These are phyloP conservation scores for Catagonus wagneri DNA, from an alignment of 2,113 vertebrate genomes.

Conservation along the genomic window DNA sequence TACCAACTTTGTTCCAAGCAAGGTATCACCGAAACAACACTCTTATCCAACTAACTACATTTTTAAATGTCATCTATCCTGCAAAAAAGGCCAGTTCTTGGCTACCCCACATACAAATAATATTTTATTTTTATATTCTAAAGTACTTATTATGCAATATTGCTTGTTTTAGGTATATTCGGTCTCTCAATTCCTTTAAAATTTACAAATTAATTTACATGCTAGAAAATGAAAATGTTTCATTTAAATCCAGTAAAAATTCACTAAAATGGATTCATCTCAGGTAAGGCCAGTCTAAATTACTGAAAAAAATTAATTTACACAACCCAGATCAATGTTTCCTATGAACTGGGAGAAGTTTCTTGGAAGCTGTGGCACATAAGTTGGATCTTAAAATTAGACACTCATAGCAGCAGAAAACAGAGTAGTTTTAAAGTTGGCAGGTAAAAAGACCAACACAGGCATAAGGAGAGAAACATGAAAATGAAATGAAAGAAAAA, in stretches of 20 bases:
- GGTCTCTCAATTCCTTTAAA: constrained; percentile 30
- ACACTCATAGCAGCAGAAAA: not conserved
- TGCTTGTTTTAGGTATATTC: constrained; percentile 33
- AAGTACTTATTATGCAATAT: constrained; percentile 32
- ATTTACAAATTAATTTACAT: constrained; percentile 17
- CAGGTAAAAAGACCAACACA: not conserved
- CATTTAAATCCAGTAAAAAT: constrained; percentile 40
- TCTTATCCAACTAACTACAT: constrained; percentile 34
- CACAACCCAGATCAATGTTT: constrained; percentile 34
- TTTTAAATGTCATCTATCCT: constrained; percentile 16
- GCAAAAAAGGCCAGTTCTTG: constrained; percentile 42
- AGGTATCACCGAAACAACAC: constrained; percentile 7
- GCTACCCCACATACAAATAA: not conserved
- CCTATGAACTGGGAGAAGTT: not conserved
- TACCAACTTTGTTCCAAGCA: constrained; percentile 44
- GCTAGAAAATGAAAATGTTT: constrained; percentile 64
- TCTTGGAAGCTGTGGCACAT: not conserved
- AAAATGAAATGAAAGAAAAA: constrained; percentile 56
- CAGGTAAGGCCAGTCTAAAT: constrained; percentile 42
- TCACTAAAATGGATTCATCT: constrained; percentile 25
- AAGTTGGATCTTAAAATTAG: not conserved
- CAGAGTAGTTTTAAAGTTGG: constrained; percentile 19
- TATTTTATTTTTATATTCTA: constrained; percentile 29
- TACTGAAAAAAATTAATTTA: constrained; percentile 56
- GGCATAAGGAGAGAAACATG: constrained; percentile 13